These are phyloP conservation scores for Eulemur rubriventer DNA, from an alignment of 2,797 vertebrate species.

Conservation along the genomic window DNA sequence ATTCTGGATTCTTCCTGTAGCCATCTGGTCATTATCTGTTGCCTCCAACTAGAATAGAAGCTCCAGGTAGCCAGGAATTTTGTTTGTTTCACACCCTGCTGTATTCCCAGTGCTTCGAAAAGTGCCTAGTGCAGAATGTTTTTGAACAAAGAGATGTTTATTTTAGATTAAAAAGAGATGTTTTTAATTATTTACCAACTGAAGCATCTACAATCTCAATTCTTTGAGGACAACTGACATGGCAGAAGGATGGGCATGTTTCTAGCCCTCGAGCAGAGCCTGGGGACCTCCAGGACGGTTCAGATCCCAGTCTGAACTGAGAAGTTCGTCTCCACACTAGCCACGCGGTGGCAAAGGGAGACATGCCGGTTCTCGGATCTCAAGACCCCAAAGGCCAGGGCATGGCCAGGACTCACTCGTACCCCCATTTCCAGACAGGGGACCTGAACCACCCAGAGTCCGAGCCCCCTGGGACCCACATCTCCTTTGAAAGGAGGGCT, in stretches of 20 bases:
- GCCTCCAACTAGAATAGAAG: background rate
- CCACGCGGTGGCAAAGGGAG: too few relatives aligned
- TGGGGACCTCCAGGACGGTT: background rate
- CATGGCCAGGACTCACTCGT: background rate
- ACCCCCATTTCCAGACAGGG: rapidly evolving
- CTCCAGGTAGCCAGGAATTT: background rate
- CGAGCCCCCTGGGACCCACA: too few relatives aligned
- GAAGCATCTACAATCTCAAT: background rate
- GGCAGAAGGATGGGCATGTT: background rate
- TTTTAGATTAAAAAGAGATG: background rate
- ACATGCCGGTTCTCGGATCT: rapidly evolving
- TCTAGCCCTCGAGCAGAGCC: background rate
- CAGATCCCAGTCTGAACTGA: too few relatives aligned
- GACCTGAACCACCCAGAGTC: too few relatives aligned
- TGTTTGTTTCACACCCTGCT: background rate
- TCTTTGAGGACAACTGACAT: background rate
- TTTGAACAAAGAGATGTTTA: background rate
- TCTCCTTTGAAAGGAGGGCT: background rate
- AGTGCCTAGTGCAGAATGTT: background rate
- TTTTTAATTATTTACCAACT: background rate
- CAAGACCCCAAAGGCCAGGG: background rate
- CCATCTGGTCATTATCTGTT: background rate
- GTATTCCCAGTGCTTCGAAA: background rate
- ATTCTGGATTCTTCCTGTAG: background rate
- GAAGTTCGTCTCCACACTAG: rapidly evolving